These are phyloP conservation scores for Calosoma granatense DNA, from an alignment of 1,140 invertebrate species.

Conservation along the genomic window DNA sequence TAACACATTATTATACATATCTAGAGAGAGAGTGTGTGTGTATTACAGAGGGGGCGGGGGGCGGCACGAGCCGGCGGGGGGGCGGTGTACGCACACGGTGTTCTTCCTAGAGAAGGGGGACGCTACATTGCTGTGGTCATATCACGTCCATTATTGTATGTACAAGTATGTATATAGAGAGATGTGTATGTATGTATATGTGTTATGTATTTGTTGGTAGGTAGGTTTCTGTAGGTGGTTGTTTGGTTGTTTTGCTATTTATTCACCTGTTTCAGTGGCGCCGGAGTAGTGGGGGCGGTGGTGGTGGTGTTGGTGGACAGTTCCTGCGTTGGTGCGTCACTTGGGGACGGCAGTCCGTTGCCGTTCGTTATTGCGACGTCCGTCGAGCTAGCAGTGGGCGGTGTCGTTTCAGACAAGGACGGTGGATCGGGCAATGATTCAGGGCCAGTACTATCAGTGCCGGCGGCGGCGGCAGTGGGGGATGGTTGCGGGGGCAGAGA, in stretches of 20 bases:
- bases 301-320: slow-evolving; percentile 19
- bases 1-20: no score
- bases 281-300: slow-evolving; percentile 9
- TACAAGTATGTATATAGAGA: no score
- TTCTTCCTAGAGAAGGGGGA: no score
- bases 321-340: slow-evolving; percentile 16
- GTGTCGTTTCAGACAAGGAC: slow-evolving; percentile 9
- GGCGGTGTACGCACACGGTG: no score
- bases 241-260: slow-evolving; percentile 16
- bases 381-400: slow-evolving; percentile 10
- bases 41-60: no score
- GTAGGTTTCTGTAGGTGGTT: no score
- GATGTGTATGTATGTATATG: no score
- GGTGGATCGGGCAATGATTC: slow-evolving; percentile 15
- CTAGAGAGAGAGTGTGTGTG: no score
- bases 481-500: slow-evolving; percentile 27
- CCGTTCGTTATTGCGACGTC: slow-evolving; percentile 26
- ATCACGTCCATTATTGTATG: no score
- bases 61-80: no score
- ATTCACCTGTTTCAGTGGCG: slow-evolving; percentile 35
- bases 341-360: slow-evolving; percentile 24
- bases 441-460: slow-evolving; percentile 25
- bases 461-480: slow-evolving; percentile 27
- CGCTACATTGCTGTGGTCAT: no score
- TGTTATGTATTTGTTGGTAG: no score